A percentile compares a stretch with the other conserved stretches of the same genome.
Evolutionary conservation across 2,113 vertebrate species (phyloP).

Genomic region (Tinamus guttatus): DNA sequence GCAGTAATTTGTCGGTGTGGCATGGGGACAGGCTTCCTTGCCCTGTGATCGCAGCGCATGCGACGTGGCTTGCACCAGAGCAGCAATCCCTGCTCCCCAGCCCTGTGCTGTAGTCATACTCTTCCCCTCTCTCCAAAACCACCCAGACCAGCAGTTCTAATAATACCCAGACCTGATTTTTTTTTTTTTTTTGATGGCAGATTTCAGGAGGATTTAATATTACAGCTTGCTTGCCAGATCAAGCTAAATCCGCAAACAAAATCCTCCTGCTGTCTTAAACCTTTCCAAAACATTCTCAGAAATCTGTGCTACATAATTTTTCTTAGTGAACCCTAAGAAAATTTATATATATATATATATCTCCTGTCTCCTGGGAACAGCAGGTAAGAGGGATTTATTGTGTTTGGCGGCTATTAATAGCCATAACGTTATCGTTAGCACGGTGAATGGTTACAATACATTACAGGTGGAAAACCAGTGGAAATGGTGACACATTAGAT

Average conservation of each 20-base stretch:
- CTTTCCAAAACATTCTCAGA: neutral
- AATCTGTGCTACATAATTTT: neutral
- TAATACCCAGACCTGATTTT: neutral
- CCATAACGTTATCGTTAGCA: neutral
- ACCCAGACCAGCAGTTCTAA: neutral
- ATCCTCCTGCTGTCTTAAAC: neutral
- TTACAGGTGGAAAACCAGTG: neutral
- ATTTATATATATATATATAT: too few relatives aligned
- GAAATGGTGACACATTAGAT: neutral
- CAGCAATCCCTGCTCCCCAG: neutral
- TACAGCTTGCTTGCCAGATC: neutral
- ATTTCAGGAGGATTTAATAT: conserved; percentile 24
- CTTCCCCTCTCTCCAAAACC: neutral
- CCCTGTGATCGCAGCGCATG: neutral
- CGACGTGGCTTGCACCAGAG: neutral
- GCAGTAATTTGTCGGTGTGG: neutral
- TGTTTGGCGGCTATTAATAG: neutral
- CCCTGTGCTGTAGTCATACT: neutral
- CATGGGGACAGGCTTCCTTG: neutral
- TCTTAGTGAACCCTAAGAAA: neutral
- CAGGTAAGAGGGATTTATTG: neutral
- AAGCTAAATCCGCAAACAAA: conserved; percentile 23
- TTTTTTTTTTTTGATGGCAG: neutral
- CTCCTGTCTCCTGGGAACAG: neutral
- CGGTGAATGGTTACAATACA: neutral